Conservation (phyloP, 2,113 vertebrate genomes). For the Melanostigma gelatinosum region DNA sequence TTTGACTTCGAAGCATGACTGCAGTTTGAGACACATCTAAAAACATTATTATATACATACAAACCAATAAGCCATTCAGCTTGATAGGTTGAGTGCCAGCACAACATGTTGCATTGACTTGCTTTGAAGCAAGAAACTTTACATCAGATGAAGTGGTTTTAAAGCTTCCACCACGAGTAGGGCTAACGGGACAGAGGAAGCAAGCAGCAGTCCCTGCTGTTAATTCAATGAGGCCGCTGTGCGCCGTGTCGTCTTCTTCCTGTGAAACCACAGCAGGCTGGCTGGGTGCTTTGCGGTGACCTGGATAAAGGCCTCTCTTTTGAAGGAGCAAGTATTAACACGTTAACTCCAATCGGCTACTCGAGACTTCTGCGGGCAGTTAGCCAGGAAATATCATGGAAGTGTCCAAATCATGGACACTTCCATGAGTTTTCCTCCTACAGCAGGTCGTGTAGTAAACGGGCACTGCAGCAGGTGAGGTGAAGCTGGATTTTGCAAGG, state of each 20-base stretch:
- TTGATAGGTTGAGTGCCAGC: background rate
- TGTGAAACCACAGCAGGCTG: slow-evolving; percentile 9
- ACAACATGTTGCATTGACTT: background rate
- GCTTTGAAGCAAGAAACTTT: background rate
- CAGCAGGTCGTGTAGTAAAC: background rate
- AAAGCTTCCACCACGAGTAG: background rate
- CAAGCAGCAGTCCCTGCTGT: background rate
- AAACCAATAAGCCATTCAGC: background rate
- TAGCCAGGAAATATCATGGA: background rate
- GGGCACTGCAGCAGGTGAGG: background rate
- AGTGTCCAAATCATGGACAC: background rate
- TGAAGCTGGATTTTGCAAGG: background rate
- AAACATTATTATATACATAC: background rate
- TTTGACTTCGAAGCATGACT: background rate
- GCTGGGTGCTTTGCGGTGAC: background rate
- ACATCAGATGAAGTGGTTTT: slow-evolving; percentile 12
- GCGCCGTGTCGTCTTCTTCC: background rate
- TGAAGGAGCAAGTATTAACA: background rate
- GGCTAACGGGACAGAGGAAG: background rate
- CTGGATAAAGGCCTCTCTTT: background rate
- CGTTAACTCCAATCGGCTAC: background rate
- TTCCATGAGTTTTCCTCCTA: slow-evolving; percentile 6
- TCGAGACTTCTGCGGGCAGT: background rate
- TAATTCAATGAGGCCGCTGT: background rate
- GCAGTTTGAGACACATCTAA: background rate